A percentile compares a stretch with the other conserved stretches of the same genome.
These are phyloP conservation scores for Ips nitidus DNA, from an alignment of 1,140 invertebrate genomes.

Conservation along the genomic window DNA sequence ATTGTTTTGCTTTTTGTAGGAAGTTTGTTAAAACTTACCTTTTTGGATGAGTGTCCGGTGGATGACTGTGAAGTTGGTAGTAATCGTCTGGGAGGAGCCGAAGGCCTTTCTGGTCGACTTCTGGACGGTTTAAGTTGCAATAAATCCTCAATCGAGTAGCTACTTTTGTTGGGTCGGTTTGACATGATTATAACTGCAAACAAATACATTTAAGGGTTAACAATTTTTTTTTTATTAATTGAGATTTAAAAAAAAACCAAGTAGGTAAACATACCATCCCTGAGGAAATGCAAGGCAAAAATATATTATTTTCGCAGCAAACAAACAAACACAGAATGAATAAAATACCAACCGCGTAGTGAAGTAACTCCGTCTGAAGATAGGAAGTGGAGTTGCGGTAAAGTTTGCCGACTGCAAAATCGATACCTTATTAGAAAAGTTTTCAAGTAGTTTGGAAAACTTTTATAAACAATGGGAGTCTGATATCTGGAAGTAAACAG, in stretches of 20 bases:
- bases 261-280: slow-evolving; percentile 14
- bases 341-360: slow-evolving; percentile 38
- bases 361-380: slow-evolving; percentile 34
- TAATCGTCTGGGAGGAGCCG: slow-evolving; percentile 5
- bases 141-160: slow-evolving; percentile 43
- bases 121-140: slow-evolving; percentile 36
- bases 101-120: slow-evolving; percentile 28
- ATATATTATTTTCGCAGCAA: slow-evolving; percentile 37
- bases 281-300: not conserved
- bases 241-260: not conserved
- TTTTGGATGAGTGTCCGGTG: not conserved
- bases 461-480: slow-evolving; percentile 49
- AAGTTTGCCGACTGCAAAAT: slow-evolving; percentile 42
- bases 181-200: slow-evolving; percentile 37
- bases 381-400: slow-evolving; percentile 34
- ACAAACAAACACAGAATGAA: slow-evolving; percentile 33
- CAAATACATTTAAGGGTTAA: not conserved
- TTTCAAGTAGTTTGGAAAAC: slow-evolving; percentile 46
- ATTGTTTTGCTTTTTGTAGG: no score
- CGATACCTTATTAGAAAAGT: slow-evolving; percentile 49
- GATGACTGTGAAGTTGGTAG: not conserved
- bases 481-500: slow-evolving; percentile 47
- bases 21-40: slow-evolving; percentile 7
- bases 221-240: not conserved
- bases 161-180: slow-evolving; percentile 41